These are phyloP conservation scores for Cantharis flavilabris DNA, from an alignment of 2,888 invertebrate species.

Conservation along the genomic window DNA sequence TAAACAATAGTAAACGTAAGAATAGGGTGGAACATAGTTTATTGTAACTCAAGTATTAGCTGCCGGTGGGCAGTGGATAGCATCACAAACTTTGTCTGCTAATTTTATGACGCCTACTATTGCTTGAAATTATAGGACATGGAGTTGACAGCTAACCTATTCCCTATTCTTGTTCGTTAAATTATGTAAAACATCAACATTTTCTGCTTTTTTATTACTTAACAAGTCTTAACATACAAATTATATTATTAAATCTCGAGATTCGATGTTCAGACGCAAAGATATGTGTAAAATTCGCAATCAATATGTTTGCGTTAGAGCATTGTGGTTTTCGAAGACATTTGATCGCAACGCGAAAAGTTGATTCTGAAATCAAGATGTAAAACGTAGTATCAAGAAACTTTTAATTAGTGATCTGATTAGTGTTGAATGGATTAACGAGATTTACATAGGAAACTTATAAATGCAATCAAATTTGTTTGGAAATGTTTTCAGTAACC, in stretches of 20 bases:
- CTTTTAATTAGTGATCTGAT: no score
- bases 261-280: not conserved
- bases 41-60: slow-evolving; percentile 27
- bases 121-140: slow-evolving; percentile 24
- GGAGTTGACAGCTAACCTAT: slow-evolving; percentile 20
- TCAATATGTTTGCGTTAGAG: no score
- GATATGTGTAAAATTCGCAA: no score
- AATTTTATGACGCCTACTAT: slow-evolving; percentile 35
- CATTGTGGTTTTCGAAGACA: no score
- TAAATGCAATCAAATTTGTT: no score
- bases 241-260: not conserved
- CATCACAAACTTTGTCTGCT: slow-evolving; percentile 35
- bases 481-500: no score
- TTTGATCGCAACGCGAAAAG: no score
- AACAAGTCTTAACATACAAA: not conserved
- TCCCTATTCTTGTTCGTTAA: slow-evolving; percentile 8
- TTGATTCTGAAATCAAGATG: no score
- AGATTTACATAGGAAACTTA: no score
- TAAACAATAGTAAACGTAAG: slow-evolving; percentile 28
- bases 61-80: slow-evolving; percentile 38
- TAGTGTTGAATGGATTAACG: no score
- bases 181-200: not conserved
- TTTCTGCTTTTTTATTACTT: not conserved
- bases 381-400: no score
- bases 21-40: slow-evolving; percentile 25